Evolutionary conservation across 2,888 invertebrate genomes (phyloP).

Genomic region (Eupithecia vulgata): DNA sequence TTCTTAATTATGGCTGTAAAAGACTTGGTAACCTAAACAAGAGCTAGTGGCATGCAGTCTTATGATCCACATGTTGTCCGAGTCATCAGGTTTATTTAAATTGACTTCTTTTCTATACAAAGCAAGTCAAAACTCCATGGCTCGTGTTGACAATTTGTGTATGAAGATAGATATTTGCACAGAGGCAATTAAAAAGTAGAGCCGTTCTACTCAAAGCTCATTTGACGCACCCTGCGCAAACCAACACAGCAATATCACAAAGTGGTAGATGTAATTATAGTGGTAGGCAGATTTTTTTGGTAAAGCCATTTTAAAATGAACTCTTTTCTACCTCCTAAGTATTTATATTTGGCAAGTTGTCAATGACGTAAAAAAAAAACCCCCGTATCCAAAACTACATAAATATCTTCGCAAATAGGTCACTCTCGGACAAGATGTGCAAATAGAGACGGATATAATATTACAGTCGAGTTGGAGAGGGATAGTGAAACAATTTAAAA

Average conservation of each 20-base stretch:
- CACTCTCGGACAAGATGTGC: slow-evolving; percentile 4
- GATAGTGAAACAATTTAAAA: slow-evolving; percentile 17
- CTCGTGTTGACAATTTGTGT: no score
- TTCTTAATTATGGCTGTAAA: neutral
- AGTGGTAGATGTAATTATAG: neutral
- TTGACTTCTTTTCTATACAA: no score
- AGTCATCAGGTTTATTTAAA: neutral
- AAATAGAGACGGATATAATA: neutral
- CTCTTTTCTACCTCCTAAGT: no score
- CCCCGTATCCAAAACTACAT: neutral
- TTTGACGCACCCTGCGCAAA: neutral
- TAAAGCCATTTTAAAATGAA: neutral
- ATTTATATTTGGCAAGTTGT: neutral
- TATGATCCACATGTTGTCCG: neutral
- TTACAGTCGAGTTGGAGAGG: neutral
- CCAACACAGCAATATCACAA: neutral
- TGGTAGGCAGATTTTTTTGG: neutral
- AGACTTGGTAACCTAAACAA: neutral
- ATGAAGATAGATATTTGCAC: no score
- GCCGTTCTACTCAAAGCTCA: neutral
- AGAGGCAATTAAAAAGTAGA: no score
- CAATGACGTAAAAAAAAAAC: neutral
- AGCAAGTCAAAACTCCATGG: no score
- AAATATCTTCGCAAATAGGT: slow-evolving; percentile 13
- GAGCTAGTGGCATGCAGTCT: neutral